Base-by-base conservation (phyloP, 2,797 vertebrate genomes). In the Thunnus albacares region DNA sequence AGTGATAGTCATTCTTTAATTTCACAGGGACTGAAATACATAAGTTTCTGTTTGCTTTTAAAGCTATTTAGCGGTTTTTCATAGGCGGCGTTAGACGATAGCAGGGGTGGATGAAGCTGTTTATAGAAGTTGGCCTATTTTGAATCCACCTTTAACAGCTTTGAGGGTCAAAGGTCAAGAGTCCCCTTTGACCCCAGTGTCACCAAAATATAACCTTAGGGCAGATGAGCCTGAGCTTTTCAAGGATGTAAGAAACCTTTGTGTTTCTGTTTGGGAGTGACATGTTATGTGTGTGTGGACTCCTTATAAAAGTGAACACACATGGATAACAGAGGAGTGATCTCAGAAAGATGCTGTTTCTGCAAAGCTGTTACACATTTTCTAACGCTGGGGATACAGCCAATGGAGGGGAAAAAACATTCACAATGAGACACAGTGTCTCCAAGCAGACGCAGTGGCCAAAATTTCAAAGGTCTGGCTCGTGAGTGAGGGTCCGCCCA, bases 381-480 rank as follows among this genome's bases (percentile, higher is more conserved):
- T 82, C 88, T 82, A 90, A 89, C 84, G 33, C 83, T 79, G 91
- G 85, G 88, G 81, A 87, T 20, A 65, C 60, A 5, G 84, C 89
- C 89, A 87, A 62, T 53, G 68, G 77, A 73, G 58, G 18, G 33
- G 20, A 17, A 12, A 22, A 43, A 79, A 80, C 80, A 71, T 76
- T 78, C 87, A 91, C 91, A 91, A 88, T 87, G 89, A 91, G 87
- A 92, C 90, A 83, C 90, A 90, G 89, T 91, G 90, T 93, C 92
- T 93, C 86, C 75, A 53, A 83, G 89, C 75, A 76, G 85, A 84
- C 65, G 77, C 88, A 73, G 81, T 76, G 86, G 91, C 86, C 90
- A 94, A 85, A 71, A 84, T 86, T 89, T 90, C 87, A 88, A 86
- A 91, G 92, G 84, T 83, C 90, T 89, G 90, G 89, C 91, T 88